Conservation (phyloP, 2,113 vertebrate genomes). For the Psittacula cyanocephala region DNA sequence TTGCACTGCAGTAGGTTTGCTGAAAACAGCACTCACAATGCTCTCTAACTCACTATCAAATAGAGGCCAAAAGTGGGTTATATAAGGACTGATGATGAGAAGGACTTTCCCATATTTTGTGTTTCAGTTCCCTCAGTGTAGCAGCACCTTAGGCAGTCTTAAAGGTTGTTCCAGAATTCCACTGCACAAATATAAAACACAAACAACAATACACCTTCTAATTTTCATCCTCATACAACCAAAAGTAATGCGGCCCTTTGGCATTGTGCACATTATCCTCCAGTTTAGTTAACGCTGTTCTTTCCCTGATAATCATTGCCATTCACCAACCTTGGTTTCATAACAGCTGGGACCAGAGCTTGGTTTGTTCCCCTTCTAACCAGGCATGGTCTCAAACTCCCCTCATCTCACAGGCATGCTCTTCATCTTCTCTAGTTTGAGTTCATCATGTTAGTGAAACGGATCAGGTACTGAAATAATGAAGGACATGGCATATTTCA, state of each 20-base stretch:
- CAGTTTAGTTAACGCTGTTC: background rate
- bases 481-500: background rate
- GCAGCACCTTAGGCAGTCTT: background rate
- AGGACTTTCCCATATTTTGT: background rate
- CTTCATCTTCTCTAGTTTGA: background rate
- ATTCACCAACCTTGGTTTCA: background rate
- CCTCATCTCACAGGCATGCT: background rate
- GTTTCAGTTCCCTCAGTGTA: background rate
- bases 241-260: background rate
- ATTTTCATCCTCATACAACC: background rate
- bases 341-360: background rate
- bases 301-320: background rate
- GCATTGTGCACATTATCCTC: background rate
- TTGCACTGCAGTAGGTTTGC: background rate
- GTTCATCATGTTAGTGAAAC: background rate
- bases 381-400: rapidly evolving
- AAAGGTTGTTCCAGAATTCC: background rate
- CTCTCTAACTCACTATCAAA: background rate
- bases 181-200: background rate
- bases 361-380: background rate
- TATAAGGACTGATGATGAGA: background rate
- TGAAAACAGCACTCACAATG: background rate
- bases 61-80: background rate
- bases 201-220: background rate
- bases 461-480: background rate